phyloP scores from a whole-genome alignment of 2,888 invertebrate genomes.

The Barypeithes pellucidus region DNA sequence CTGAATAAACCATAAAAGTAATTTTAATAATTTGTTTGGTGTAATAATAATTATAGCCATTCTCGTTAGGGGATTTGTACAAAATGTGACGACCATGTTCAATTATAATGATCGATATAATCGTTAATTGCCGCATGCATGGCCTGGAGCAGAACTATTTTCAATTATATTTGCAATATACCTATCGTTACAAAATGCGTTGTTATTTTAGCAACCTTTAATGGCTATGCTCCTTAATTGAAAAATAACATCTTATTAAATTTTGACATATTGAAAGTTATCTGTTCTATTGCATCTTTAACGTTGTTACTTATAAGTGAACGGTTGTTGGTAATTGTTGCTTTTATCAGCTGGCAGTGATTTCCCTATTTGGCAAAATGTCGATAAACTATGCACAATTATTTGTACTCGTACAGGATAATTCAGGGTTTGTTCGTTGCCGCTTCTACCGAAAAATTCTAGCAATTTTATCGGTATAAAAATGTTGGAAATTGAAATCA shows the following conservation, averaged over 20 bases:
- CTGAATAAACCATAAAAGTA: no score
- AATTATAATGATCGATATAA: neutral
- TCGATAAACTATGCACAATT: neutral
- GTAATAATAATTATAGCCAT: neutral
- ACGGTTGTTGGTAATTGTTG: neutral
- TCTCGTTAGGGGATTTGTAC: neutral
- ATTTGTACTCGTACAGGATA: no score
- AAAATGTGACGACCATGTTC: neutral
- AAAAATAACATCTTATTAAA: neutral
- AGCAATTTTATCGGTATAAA: no score
- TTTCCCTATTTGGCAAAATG: neutral
- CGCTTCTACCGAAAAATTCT: no score
- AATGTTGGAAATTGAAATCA: no score
- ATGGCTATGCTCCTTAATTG: slow-evolving; percentile 10
- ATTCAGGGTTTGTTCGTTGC: no score
- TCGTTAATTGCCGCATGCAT: neutral
- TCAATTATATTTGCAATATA: slow-evolving; percentile 12
- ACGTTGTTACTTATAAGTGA: neutral
- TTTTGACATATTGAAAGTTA: slow-evolving; percentile 9
- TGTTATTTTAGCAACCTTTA: slow-evolving; percentile 23
- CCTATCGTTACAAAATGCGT: slow-evolving; percentile 1
- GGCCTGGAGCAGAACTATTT: neutral
- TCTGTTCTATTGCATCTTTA: neutral
- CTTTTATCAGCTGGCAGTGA: neutral
- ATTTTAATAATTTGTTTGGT: no score